Percentiles rank a stretch among this genome's conserved stretches.
phyloP scores from a whole-genome alignment of 2,888 invertebrate genomes.

The Patella pellucida region DNA sequence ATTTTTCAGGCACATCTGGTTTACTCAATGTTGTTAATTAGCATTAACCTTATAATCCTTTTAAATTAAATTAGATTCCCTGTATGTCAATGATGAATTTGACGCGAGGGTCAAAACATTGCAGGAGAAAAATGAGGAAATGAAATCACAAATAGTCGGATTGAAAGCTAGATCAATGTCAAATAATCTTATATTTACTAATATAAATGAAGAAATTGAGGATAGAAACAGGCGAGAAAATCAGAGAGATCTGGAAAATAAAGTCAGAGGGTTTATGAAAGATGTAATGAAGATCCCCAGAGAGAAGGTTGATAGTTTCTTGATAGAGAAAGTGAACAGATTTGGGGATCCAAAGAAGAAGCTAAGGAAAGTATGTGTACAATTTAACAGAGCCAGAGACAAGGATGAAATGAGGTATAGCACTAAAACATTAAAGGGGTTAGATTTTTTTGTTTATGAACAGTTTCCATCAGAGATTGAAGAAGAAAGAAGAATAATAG shows the following conservation, averaged over 20 bases:
- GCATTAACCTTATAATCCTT: too few relatives aligned
- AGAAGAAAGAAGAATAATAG: neutral
- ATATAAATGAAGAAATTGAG: neutral
- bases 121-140: neutral
- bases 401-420: neutral
- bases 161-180: constrained; percentile 2
- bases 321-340: neutral
- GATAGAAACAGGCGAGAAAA: neutral
- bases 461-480: neutral
- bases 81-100: too few relatives aligned
- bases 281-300: neutral
- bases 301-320: neutral
- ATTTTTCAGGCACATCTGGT: too few relatives aligned
- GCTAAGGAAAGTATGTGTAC: neutral
- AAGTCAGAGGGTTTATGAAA: neutral
- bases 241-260: neutral
- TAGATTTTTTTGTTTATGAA: neutral
- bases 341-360: neutral
- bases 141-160: neutral
- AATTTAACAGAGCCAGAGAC: neutral
- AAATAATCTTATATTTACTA: neutral
- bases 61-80: too few relatives aligned
- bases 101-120: neutral
- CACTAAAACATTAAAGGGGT: neutral
- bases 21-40: too few relatives aligned